phyloP scores from a whole-genome alignment of 2,113 vertebrate species.

The Pelvicachromis taeniatus region DNA sequence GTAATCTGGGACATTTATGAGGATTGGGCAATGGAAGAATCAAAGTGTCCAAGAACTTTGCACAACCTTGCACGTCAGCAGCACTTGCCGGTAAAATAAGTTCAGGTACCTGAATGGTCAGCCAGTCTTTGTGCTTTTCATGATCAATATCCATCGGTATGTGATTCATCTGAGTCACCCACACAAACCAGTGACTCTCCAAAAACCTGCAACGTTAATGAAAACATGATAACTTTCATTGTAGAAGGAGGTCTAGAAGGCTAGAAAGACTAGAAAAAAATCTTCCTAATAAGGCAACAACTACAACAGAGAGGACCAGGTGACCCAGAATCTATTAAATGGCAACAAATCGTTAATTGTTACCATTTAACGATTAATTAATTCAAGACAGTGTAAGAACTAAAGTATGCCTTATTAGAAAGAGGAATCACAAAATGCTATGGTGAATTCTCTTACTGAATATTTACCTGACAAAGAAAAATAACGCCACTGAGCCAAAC shows the following conservation, averaged over 20 bases:
- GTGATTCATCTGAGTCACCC: too few species aligned
- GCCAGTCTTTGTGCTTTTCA: constrained; percentile 88
- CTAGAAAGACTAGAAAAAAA: background rate
- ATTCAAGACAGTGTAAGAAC: background rate
- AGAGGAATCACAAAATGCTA: background rate
- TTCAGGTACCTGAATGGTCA: constrained; percentile 84
- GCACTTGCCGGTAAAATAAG: background rate
- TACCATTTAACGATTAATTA: background rate
- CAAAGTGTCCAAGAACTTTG: background rate
- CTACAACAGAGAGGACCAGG: background rate
- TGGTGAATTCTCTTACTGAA: background rate
- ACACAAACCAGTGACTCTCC: too few species aligned
- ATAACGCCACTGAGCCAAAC: constrained; percentile 79
- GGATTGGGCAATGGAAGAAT: background rate
- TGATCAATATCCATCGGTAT: constrained; percentile 90
- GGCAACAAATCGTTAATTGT: background rate
- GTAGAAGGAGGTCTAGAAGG: background rate
- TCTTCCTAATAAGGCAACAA: background rate
- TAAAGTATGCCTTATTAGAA: background rate
- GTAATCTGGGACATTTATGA: background rate
- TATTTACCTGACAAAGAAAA: constrained; percentile 86
- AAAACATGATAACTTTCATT: background rate
- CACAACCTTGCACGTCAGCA: background rate
- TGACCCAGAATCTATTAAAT: background rate
- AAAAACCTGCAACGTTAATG: constrained; percentile 77